Conservation (phyloP, 2,888 invertebrate species). For the Caenorhabditis angaria region DNA sequence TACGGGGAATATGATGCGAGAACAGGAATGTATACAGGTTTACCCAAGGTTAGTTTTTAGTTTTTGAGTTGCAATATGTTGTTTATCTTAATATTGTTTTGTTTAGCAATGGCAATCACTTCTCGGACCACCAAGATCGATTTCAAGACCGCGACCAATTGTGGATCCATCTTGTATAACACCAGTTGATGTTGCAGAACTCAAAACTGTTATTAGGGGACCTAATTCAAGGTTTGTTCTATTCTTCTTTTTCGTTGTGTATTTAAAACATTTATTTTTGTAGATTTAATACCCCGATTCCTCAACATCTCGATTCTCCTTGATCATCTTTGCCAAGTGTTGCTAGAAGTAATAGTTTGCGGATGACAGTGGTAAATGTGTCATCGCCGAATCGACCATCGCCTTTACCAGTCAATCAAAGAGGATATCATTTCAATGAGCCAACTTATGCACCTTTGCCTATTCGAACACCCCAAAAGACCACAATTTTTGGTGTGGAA, state of each 20-base stretch:
- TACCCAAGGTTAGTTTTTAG: constrained; percentile 77
- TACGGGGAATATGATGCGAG: constrained; percentile 96
- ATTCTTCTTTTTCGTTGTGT: no score
- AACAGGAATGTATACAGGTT: constrained; percentile 90
- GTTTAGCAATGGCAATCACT: constrained; percentile 69
- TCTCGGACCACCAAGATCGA: constrained; percentile 53
- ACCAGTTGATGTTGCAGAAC: constrained; percentile 89
- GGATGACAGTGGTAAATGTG: constrained; percentile 72
- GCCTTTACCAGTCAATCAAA: constrained; percentile 33
- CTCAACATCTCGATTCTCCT: constrained; percentile 6
- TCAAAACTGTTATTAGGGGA: constrained; percentile 85
- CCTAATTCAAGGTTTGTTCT: constrained; percentile 43
- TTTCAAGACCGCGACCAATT: constrained; percentile 81
- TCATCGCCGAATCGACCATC: constrained; percentile 18
- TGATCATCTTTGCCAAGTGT: constrained; percentile 75
- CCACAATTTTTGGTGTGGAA: constrained; percentile 35
- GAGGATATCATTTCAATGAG: constrained; percentile 55
- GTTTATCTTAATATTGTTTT: not conserved
- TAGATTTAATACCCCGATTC: constrained; percentile 51
- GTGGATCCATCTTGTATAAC: constrained; percentile 97
- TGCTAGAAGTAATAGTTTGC: constrained; percentile 90
- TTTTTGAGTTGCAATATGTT: constrained; percentile 3
- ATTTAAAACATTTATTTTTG: constrained; percentile 18
- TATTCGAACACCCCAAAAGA: constrained; percentile 15
- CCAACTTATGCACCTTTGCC: constrained; percentile 52